Evolutionary conservation across 92 coral and sea anemone species (phyloP).

Genomic region (Zoanthus sansibaricus): DNA sequence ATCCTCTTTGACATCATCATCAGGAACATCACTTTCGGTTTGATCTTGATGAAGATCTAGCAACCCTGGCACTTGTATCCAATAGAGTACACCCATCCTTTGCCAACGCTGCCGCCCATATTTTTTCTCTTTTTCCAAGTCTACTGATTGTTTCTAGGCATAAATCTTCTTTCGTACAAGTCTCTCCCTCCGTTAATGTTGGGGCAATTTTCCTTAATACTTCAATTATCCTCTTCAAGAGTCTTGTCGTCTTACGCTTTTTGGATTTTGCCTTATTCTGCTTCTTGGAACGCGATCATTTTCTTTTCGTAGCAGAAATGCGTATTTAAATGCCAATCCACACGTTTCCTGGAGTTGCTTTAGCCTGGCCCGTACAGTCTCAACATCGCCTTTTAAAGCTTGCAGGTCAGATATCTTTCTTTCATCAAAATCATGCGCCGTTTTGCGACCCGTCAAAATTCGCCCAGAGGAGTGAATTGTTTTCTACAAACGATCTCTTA

Average conservation of each 20-base stretch:
- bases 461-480: slow-evolving; percentile 39
- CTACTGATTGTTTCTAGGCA: slow-evolving; percentile 6
- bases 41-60: slow-evolving; percentile 24
- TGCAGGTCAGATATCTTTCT: slow-evolving; percentile 38
- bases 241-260: slow-evolving; percentile 17
- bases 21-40: neutral
- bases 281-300: slow-evolving; percentile 44
- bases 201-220: slow-evolving; percentile 40
- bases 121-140: slow-evolving; percentile 44
- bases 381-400: slow-evolving; percentile 6
- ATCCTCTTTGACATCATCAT: neutral
- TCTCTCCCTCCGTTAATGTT: slow-evolving; percentile 23
- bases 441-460: slow-evolving; percentile 52
- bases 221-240: slow-evolving; percentile 14
- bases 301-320: slow-evolving; percentile 11
- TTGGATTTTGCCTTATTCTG: slow-evolving; percentile 6
- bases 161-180: slow-evolving; percentile 34
- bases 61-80: slow-evolving; percentile 23
- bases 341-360: slow-evolving; percentile 34
- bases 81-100: slow-evolving; percentile 20
- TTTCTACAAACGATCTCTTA: slow-evolving; percentile 42
- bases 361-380: slow-evolving; percentile 15
- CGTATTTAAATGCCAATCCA: neutral
- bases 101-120: slow-evolving; percentile 27
- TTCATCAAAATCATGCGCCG: slow-evolving; percentile 53